Evolutionary conservation across 2,888 invertebrate genomes (phyloP).

Genomic region (Hirtodrosophila alboralis): DNA sequence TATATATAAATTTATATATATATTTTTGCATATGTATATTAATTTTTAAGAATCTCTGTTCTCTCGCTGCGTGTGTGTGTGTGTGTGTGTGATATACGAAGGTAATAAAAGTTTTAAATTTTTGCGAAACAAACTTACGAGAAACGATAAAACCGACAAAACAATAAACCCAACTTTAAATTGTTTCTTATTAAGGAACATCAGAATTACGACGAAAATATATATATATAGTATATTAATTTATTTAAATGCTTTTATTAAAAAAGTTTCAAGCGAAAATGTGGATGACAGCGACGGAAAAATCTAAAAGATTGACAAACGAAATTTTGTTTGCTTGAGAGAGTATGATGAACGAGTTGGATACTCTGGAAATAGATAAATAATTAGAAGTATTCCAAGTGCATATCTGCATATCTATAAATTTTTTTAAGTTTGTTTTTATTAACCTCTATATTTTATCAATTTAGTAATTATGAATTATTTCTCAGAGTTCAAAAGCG

Average conservation of each 20-base stretch:
- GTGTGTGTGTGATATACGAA: conserved; percentile 46
- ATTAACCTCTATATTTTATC: too few species aligned
- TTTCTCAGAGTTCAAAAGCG: too few species aligned
- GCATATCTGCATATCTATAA: too few species aligned
- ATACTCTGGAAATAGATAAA: too few species aligned
- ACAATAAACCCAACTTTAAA: conserved; percentile 47
- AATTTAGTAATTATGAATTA: too few species aligned
- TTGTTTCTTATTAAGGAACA: conserved; percentile 64
- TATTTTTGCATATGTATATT: conserved; percentile 20
- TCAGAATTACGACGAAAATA: conserved; percentile 32
- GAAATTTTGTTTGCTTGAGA: too few species aligned
- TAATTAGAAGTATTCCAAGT: too few species aligned
- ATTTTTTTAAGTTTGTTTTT: too few species aligned
- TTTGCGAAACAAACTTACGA: conserved; percentile 24
- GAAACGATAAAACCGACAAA: conserved; percentile 25
- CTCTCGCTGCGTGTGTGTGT: conserved; percentile 19
- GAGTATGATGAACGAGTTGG: too few species aligned
- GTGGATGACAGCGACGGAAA: conserved; percentile 44
- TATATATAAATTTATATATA: too few species aligned
- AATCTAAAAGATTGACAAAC: conserved; percentile 26
- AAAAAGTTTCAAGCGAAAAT: conserved; percentile 61
- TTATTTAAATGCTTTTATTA: conserved; percentile 78
- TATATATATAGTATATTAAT: conserved; percentile 68
- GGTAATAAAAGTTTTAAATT: conserved; percentile 71
- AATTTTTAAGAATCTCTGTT: conserved; percentile 22